phyloP scores from a whole-genome alignment of 1,140 invertebrate genomes.

The Phymastichus coffea region DNA sequence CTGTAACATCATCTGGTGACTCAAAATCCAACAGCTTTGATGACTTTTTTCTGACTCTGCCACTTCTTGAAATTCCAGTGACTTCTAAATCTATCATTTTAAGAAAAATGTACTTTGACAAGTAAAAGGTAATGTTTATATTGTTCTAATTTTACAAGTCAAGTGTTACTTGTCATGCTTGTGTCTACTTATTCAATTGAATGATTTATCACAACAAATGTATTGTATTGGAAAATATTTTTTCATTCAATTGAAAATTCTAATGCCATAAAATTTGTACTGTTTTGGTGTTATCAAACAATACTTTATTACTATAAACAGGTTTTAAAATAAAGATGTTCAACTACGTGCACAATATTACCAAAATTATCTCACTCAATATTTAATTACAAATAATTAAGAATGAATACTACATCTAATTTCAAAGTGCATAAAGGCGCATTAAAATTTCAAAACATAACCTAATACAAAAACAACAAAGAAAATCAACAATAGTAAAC shows the following conservation, averaged over 20 bases:
- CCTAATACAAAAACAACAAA: slow-evolving; percentile 1
- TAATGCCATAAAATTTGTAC: not conserved
- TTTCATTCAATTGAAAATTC: not conserved
- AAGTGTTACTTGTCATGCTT: slow-evolving; percentile 1
- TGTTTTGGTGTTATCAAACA: too few species aligned
- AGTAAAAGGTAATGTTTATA: slow-evolving; percentile 37
- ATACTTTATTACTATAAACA: too few species aligned
- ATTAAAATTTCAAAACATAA: slow-evolving; percentile 13
- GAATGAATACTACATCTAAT: not conserved
- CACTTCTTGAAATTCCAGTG: slow-evolving; percentile 82
- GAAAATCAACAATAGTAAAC: slow-evolving; percentile 19
- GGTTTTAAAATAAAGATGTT: not conserved
- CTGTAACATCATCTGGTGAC: slow-evolving; percentile 73
- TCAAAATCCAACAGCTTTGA: slow-evolving; percentile 92
- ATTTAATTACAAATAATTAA: not conserved
- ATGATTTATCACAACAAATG: not conserved
- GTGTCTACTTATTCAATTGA: not conserved
- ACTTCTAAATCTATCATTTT: slow-evolving; percentile 72
- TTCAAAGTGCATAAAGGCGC: not conserved
- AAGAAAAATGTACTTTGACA: slow-evolving; percentile 49
- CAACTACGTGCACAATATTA: not conserved
- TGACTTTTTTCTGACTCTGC: slow-evolving; percentile 89
- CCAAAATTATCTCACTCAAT: not conserved
- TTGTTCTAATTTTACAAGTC: not conserved
- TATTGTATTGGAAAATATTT: not conserved